Evolutionary conservation across 2,888 invertebrate genomes (phyloP), one percentile per base, ranked within the genome.

Genomic region (Trachelus stipa): DNA sequence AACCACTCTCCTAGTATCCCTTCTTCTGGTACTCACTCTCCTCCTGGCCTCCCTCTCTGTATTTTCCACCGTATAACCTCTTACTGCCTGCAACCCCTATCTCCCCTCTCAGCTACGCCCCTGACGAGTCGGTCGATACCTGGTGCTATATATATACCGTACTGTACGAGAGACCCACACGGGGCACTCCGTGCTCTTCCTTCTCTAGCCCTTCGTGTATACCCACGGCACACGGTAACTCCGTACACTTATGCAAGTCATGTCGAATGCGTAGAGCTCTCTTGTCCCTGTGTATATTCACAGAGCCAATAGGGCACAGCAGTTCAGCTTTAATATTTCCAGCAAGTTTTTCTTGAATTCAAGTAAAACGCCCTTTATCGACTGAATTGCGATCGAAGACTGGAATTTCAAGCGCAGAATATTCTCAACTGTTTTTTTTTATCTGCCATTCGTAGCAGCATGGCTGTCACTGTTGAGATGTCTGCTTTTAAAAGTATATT

Each of bases 1-100:
- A 15, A 15, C 71, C 71, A 33, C 71, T 34, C 71, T 71, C 71
- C 71, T 71, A 71, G 31, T 31, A 31, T 34, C 34, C 71, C 71
- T 34, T 30, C 33, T 71, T n/a, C 34, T 4, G 56, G 33, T 71
- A 6, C 71, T 23, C 71, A 12, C 31, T 71, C 34, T 31, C 71
- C 71, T 31, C 71, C 71, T 23, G 31, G 11, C 71, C 34, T 71
- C 71, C n/a, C 33, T n/a, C 34, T 71, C 71, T 71, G 33, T 12
- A 33, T 71, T 71, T 71, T 71, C 71, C 71, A 23, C 9, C 9
- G 23, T 56, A 56, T 56, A 56, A 56, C 56, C 56, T 56, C 56
- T 23, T 56, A 56, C 56, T 56, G 23, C 56, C 56, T 56, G 23
- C 56, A 56, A 56, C 56, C 56, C 56, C 56, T 56, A 56, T 56